A percentile compares a stretch with the other conserved stretches of the same genome.
These are phyloP conservation scores for Phaonia tiefii DNA, from an alignment of 2,888 invertebrate genomes.

Conservation along the genomic window DNA sequence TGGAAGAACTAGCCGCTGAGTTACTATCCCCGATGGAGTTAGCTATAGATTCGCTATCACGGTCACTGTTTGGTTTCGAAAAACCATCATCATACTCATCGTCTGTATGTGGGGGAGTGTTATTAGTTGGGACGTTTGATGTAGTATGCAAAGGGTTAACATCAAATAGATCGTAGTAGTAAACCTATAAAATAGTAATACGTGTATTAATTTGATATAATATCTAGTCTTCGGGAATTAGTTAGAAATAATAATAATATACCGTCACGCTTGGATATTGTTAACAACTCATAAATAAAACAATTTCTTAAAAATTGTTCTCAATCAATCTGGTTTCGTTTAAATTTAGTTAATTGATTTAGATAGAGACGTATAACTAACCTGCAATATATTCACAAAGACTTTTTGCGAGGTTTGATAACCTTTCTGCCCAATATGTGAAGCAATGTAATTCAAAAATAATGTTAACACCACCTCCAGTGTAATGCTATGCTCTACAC, in stretches of 20 bases:
- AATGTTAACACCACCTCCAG: conserved; percentile 81
- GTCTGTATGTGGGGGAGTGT: conserved; percentile 73
- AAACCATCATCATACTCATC: conserved; percentile 67
- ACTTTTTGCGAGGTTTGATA: conserved; percentile 81
- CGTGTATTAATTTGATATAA: no score
- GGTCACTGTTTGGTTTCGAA: conserved; percentile 76
- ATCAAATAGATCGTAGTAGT: conserved; percentile 80
- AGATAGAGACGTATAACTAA: conserved; percentile 52
- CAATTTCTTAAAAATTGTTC: no score
- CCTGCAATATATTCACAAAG: conserved; percentile 81
- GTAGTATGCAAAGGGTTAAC: conserved; percentile 73
- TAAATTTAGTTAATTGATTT: background rate
- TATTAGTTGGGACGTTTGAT: conserved; percentile 73
- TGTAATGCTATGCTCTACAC: conserved; percentile 77
- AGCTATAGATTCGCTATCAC: conserved; percentile 74
- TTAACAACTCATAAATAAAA: no score
- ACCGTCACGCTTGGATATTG: no score
- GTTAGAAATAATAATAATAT: no score
- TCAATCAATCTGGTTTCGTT: background rate
- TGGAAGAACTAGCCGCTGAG: conserved; percentile 74
- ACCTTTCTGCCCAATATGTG: conserved; percentile 83
- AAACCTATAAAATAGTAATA: conserved; percentile 81
- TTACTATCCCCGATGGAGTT: conserved; percentile 71
- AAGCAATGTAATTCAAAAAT: conserved; percentile 85
- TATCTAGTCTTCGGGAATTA: no score